Percentiles rank a stretch among this genome's conserved stretches.
These are phyloP conservation scores for Caenorhabditis drosophilae DNA, from an alignment of 2,888 invertebrate species.

Conservation along the genomic window DNA sequence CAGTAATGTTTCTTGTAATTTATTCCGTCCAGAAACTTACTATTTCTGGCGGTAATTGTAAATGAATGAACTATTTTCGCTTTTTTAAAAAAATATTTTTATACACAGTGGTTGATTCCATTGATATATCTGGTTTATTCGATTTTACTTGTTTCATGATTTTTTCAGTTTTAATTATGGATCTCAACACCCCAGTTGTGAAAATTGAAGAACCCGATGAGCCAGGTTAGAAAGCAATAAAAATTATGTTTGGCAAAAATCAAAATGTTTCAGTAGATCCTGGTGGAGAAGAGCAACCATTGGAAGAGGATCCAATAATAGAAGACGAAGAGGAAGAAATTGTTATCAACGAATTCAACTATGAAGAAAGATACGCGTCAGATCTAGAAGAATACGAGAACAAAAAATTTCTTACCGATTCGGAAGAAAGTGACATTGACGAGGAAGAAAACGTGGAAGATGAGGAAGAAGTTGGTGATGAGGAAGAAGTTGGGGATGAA, in stretches of 20 bases:
- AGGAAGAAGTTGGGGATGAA: too few relatives aligned
- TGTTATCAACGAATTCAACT: neutral
- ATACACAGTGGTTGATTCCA: too few relatives aligned
- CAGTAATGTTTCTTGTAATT: too few relatives aligned
- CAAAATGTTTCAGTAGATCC: neutral
- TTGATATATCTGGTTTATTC: too few relatives aligned
- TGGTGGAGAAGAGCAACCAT: neutral
- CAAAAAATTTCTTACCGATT: too few relatives aligned
- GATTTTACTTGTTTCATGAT: too few relatives aligned
- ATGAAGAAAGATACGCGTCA: neutral
- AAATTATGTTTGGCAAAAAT: neutral
- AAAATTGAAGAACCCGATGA: neutral
- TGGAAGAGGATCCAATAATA: neutral
- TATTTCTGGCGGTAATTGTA: too few relatives aligned
- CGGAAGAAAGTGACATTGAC: neutral
- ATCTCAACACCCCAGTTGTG: neutral
- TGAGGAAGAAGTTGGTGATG: too few relatives aligned
- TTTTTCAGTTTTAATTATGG: neutral
- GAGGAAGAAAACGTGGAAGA: too few relatives aligned
- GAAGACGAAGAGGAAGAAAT: neutral
- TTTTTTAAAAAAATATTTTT: too few relatives aligned
- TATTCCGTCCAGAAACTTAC: too few relatives aligned
- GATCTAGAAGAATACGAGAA: neutral
- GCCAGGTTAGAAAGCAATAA: neutral
- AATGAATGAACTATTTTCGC: too few relatives aligned